Evolutionary conservation across 2,113 vertebrate species (phyloP).

Genomic region (Pantherophis guttatus): DNA sequence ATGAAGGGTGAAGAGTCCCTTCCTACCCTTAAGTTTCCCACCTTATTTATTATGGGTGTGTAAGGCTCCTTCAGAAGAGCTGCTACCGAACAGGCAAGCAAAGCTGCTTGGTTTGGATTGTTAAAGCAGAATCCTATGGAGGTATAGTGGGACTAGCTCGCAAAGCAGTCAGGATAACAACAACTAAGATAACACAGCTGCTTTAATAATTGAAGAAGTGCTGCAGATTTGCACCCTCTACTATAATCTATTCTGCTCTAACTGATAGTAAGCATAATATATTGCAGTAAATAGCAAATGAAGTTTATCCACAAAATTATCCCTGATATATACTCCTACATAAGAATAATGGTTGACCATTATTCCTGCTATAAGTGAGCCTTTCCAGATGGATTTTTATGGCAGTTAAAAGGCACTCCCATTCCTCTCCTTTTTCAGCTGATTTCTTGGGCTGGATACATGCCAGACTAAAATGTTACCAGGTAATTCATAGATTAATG

Average conservation of each 20-base stretch:
- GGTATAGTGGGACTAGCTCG: neutral
- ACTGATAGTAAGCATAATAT: neutral
- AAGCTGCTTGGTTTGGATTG: neutral
- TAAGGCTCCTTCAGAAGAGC: neutral
- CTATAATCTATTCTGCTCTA: neutral
- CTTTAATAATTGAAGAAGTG: neutral
- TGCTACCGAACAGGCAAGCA: neutral
- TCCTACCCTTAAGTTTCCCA: neutral
- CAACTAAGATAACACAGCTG: neutral
- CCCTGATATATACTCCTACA: neutral
- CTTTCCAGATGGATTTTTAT: neutral
- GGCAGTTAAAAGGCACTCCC: neutral
- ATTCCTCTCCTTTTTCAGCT: neutral
- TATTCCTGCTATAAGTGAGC: neutral
- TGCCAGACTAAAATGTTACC: neutral
- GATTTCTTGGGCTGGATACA: neutral
- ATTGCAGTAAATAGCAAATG: neutral
- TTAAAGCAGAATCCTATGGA: neutral
- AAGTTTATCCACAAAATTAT: neutral
- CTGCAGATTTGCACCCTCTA: neutral
- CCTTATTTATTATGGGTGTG: neutral
- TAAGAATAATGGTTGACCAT: neutral
- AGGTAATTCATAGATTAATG: neutral
- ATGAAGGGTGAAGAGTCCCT: neutral
- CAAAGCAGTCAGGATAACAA: neutral